A percentile compares a stretch with the other conserved stretches of the same genome.
Evolutionary conservation across 2,888 invertebrate genomes (phyloP).

Genomic region (Limnephilus rhombicus): DNA sequence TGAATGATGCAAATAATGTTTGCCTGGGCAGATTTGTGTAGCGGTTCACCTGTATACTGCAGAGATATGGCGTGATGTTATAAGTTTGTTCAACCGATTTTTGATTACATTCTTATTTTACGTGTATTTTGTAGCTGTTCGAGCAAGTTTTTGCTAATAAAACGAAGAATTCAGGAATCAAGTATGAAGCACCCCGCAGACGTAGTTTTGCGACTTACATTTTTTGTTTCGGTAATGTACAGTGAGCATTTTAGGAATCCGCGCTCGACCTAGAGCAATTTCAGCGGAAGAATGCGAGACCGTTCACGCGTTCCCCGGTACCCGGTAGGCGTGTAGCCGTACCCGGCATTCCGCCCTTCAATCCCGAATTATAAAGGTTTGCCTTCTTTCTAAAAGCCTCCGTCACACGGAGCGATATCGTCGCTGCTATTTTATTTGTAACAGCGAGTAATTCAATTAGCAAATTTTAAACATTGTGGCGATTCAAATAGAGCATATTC

Average conservation of each 20-base stretch:
- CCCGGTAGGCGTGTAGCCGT: too few relatives aligned
- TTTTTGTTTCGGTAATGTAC: conserved; percentile 26
- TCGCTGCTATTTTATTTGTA: too few relatives aligned
- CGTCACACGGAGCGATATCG: too few relatives aligned
- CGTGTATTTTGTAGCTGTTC: neutral
- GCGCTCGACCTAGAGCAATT: conserved; percentile 38
- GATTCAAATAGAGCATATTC: too few relatives aligned
- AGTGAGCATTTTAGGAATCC: conserved; percentile 33
- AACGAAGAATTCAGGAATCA: neutral
- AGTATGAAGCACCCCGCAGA: neutral
- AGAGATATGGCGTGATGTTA: too few relatives aligned
- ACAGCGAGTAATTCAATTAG: too few relatives aligned
- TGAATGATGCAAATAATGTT: too few relatives aligned
- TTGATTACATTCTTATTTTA: neutral
- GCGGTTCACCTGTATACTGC: too few relatives aligned
- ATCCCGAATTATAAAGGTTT: conserved; percentile 18
- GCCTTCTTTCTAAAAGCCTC: neutral
- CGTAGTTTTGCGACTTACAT: neutral
- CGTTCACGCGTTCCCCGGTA: conserved; percentile 17
- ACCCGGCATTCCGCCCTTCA: conserved; percentile 2
- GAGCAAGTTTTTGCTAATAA: neutral
- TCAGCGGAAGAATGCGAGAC: conserved; percentile 24
- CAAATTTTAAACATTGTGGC: too few relatives aligned
- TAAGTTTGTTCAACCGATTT: neutral
- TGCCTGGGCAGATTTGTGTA: too few relatives aligned